These are phyloP conservation scores for Tipula confusa DNA, from an alignment of 2,888 invertebrate genomes.

Conservation along the genomic window DNA sequence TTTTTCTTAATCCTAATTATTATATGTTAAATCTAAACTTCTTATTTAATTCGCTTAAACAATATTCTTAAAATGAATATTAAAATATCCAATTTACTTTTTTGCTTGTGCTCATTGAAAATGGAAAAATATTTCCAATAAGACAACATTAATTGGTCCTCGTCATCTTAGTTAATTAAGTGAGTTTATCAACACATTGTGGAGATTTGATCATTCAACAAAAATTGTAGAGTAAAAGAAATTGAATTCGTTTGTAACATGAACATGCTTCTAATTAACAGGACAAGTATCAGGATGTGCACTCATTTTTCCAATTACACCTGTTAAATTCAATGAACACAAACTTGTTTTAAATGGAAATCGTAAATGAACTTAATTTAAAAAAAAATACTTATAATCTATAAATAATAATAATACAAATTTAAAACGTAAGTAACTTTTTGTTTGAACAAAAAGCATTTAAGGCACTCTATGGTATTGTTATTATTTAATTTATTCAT, in stretches of 20 bases:
- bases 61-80: not conserved
- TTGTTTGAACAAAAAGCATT: not conserved
- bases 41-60: not conserved
- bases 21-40: not conserved
- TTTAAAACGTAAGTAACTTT: slow-evolving; percentile 4
- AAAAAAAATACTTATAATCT: not conserved
- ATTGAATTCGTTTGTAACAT: not conserved
- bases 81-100: not conserved
- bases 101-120: not conserved
- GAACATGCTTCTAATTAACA: not conserved
- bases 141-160: not conserved
- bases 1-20: not conserved
- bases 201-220: not conserved
- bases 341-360: not conserved
- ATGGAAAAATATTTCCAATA: not conserved
- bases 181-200: not conserved
- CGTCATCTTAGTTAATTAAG: not conserved
- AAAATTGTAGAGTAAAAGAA: not conserved
- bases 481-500: slow-evolving; percentile 32
- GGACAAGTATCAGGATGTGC: too few species aligned
- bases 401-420: not conserved
- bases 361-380: not conserved
- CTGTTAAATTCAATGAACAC: slow-evolving; percentile 28
- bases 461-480: slow-evolving; percentile 29
- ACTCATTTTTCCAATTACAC: not conserved